These are phyloP conservation scores for Achlya flavicornis DNA, from an alignment of 2,888 invertebrate species.

Conservation along the genomic window DNA sequence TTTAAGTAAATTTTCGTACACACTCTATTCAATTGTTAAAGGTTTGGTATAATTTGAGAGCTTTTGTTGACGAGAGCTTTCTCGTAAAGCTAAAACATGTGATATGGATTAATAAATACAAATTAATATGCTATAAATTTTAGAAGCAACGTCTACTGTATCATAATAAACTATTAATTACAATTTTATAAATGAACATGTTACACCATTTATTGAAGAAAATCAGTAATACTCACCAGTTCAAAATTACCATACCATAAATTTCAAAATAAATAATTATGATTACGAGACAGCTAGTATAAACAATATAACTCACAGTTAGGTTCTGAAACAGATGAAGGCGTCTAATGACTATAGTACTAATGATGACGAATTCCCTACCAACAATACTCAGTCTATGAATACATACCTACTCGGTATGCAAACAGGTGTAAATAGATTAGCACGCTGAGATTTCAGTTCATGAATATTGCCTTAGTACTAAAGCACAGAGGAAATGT, in stretches of 20 bases:
- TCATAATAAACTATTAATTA: too few relatives aligned
- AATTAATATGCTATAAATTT: neutral
- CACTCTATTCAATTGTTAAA: constrained; percentile 37
- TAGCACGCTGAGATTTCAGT: constrained; percentile 6
- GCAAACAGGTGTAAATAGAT: constrained; percentile 9
- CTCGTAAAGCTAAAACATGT: neutral
- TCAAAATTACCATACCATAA: too few relatives aligned
- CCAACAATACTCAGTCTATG: neutral
- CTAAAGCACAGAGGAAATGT: neutral
- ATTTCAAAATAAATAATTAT: neutral
- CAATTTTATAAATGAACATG: too few relatives aligned
- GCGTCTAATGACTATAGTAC: constrained; percentile 6
- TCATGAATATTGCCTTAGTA: constrained; percentile 1
- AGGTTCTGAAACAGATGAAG: neutral
- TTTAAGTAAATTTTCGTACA: constrained; percentile 37
- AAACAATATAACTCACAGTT: neutral
- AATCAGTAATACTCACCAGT: too few relatives aligned
- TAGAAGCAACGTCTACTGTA: neutral
- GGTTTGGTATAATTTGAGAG: constrained; percentile 26
- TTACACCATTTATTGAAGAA: too few relatives aligned
- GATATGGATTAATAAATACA: neutral
- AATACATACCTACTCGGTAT: neutral
- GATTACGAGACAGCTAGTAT: neutral
- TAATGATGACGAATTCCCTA: constrained; percentile 12
- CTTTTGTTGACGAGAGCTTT: constrained; percentile 17